Conservation (phyloP, 2,113 vertebrate genomes). For the Callaeas wilsoni region DNA sequence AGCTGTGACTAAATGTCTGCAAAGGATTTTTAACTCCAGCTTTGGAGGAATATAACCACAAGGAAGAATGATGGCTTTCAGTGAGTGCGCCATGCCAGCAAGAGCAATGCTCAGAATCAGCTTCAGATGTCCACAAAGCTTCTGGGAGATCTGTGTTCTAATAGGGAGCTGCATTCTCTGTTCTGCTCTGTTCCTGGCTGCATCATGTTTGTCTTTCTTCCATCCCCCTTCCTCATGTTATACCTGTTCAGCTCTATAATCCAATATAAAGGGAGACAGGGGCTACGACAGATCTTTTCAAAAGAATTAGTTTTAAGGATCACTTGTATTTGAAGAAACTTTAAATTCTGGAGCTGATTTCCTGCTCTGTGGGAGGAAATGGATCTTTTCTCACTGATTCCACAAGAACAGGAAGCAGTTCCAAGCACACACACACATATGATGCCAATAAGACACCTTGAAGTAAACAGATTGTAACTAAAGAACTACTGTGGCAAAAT, state of each 20-base stretch:
- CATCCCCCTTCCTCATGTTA: neutral
- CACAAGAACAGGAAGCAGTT: neutral
- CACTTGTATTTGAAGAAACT: neutral
- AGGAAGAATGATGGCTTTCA: neutral
- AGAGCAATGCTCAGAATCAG: neutral
- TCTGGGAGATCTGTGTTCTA: neutral
- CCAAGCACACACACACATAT: neutral
- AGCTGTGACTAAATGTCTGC: neutral
- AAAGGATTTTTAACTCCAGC: constrained; percentile 2
- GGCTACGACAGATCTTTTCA: neutral
- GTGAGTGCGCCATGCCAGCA: neutral
- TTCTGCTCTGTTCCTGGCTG: neutral
- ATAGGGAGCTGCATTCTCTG: neutral
- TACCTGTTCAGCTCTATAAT: neutral
- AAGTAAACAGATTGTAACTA: neutral
- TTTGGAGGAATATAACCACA: neutral
- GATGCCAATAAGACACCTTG: neutral
- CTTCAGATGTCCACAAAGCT: neutral
- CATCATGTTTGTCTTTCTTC: neutral
- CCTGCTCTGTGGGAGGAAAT: neutral
- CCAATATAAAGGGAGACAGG: neutral
- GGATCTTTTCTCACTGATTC: neutral
- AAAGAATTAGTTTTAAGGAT: neutral
- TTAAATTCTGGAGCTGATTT: neutral
- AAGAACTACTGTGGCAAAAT: neutral